phyloP scores from a whole-genome alignment of 64 coral and sea anemone genomes.

The Porites lutea region DNA sequence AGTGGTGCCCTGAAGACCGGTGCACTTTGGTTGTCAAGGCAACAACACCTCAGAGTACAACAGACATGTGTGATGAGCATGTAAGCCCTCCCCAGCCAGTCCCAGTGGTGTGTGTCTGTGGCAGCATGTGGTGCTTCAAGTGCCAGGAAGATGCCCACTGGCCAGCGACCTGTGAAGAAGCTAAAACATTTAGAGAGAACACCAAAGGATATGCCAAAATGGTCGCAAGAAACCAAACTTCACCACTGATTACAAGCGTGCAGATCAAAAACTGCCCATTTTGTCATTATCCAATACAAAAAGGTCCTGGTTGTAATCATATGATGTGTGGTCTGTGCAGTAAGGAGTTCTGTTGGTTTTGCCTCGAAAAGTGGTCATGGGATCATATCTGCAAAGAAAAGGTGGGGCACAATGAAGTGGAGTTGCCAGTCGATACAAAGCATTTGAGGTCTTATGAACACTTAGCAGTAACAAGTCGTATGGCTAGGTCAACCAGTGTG shows the following conservation, averaged over 20 bases:
- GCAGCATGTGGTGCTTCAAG: constrained; percentile 72
- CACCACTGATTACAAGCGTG: constrained; percentile 46
- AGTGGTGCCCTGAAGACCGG: constrained; percentile 69
- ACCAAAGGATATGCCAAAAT: constrained; percentile 60
- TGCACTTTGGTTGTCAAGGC: constrained; percentile 62
- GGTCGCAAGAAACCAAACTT: constrained; percentile 11
- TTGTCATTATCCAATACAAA: constrained; percentile 79
- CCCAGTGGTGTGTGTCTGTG: constrained; percentile 79
- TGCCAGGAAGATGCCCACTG: constrained; percentile 83
- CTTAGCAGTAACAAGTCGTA: constrained; percentile 47
- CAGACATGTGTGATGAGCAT: not conserved
- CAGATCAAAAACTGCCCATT: constrained; percentile 77
- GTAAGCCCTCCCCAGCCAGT: not conserved
- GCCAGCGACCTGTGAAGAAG: constrained; percentile 80
- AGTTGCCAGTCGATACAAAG: constrained; percentile 38
- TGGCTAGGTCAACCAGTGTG: constrained; percentile 26
- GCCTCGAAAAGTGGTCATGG: constrained; percentile 8
- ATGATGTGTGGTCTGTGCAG: constrained; percentile 71
- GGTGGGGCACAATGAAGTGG: constrained; percentile 34
- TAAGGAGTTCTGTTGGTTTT: constrained; percentile 77
- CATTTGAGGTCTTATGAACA: constrained; percentile 64
- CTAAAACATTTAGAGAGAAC: constrained; percentile 48
- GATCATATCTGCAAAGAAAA: constrained; percentile 9
- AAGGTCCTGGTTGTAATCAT: constrained; percentile 65
- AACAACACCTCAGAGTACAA: not conserved